Base-by-base conservation (phyloP, 2,113 vertebrate genomes). In the Ploceus nigricollis region DNA sequence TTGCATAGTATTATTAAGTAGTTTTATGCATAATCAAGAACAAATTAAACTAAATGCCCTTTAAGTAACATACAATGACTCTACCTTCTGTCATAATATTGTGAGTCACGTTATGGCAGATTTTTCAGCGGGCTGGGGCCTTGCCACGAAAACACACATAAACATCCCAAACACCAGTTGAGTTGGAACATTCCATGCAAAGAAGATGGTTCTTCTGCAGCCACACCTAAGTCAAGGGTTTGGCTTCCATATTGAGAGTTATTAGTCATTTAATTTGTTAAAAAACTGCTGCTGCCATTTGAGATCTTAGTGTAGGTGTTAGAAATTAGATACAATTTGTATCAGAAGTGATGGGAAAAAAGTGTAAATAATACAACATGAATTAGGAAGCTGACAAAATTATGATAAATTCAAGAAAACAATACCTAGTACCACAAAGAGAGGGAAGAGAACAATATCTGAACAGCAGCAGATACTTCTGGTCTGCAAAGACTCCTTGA, bases 121-220 rank as follows among this genome's bases (percentile, higher is more conserved):
- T 65, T 87, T 94, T 78, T 78, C 39, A 89, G 63, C 0, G 1
- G 60, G 54, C 61, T 91, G 85, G 66, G 79, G 25, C 61, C 47
- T 28, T 92, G 84, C 93, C 95, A 94, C 54, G 25, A 58, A 79
- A 94, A 86, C 71, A 77, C 77, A 60, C 35, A 84, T 35, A 76
- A 95, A 94, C 73, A 93, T 83, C 47, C 54, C 70, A 76, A 84
- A 93, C 20, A 79, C 61, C 53, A 42, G 87, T 16, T 4, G 4
- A 82, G 40, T 28, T 84, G 68, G 86, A 94, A 96, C 87, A 96
- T 93, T 92, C 90, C 92, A 95, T 77, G 44, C 57, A 64, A 73
- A 94, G 68, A 54, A 96, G 57, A 80, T 77, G 54, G 37, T 86
- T 70, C 78, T 93, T 35, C 39, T 63, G 86, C 7, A 69, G 53